Conservation (phyloP, 2,797 vertebrate genomes). For the Clarias fuscus region DNA sequence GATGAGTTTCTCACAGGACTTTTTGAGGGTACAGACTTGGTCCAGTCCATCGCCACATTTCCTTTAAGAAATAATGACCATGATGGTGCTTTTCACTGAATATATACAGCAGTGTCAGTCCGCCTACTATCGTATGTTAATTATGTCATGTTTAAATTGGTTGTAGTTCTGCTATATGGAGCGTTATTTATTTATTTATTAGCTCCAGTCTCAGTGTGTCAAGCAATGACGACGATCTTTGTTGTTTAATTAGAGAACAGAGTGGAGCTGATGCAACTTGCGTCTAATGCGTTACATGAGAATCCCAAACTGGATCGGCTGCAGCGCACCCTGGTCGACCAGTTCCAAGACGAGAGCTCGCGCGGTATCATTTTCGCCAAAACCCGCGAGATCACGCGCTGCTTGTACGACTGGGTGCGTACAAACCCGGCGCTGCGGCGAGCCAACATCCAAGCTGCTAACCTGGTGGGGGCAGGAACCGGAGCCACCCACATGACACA, state of each 20-base stretch:
- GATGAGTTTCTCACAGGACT: constrained; percentile 74
- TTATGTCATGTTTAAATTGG: background rate
- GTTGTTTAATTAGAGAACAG: constrained; percentile 71
- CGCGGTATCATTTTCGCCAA: constrained; percentile 85
- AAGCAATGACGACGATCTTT: background rate
- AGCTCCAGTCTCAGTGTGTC: background rate
- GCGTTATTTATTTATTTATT: no score
- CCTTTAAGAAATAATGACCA: no score
- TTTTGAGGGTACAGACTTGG: constrained; percentile 75
- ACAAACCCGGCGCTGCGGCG: constrained; percentile 59
- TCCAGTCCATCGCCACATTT: background rate
- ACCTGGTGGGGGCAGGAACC: constrained; percentile 80
- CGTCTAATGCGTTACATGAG: constrained; percentile 64
- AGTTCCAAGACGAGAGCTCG: constrained; percentile 68
- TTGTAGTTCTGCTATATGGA: background rate
- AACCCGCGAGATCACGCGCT: constrained; percentile 80
- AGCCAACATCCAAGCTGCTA: constrained; percentile 71
- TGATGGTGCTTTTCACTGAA: no score
- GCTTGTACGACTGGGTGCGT: constrained; percentile 82
- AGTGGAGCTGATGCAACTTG: constrained; percentile 61
- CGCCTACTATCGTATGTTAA: background rate
- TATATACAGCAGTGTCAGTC: background rate
- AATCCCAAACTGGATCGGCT: constrained; percentile 85
- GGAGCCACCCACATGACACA: constrained; percentile 85
- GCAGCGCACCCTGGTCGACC: constrained; percentile 73